Evolutionary conservation across 1,140 invertebrate species (phyloP).

Genomic region (Ephestia elutella): DNA sequence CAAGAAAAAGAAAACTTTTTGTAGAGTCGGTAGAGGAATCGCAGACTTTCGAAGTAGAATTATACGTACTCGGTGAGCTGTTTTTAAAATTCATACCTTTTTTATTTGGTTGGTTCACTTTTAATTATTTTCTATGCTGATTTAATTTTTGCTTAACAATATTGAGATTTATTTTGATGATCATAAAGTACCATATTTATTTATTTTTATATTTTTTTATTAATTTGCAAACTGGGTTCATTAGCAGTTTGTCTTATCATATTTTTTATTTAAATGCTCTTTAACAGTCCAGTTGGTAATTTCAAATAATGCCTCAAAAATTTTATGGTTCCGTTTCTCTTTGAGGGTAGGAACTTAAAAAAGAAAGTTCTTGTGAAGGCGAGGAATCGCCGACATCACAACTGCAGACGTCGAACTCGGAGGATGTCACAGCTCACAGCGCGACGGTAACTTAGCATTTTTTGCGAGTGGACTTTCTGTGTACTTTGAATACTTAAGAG

Average conservation of each 20-base stretch:
- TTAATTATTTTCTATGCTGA: background rate
- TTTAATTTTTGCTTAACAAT: too few relatives aligned
- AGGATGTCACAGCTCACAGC: background rate
- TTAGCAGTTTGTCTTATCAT: too few relatives aligned
- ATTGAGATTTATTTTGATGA: too few relatives aligned
- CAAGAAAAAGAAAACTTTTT: slow-evolving; percentile 1
- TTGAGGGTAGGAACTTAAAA: background rate
- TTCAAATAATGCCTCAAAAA: too few relatives aligned
- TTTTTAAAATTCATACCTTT: too few relatives aligned
- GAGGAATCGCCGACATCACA: background rate
- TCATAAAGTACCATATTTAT: too few relatives aligned
- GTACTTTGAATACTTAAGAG: too few relatives aligned
- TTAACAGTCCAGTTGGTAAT: too few relatives aligned
- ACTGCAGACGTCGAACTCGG: background rate
- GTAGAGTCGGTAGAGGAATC: background rate
- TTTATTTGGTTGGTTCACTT: background rate
- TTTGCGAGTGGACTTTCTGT: background rate
- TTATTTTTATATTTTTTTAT: too few relatives aligned
- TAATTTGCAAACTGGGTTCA: too few relatives aligned
- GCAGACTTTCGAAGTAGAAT: background rate
- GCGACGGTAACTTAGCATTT: background rate
- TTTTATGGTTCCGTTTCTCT: background rate
- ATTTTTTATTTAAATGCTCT: too few relatives aligned
- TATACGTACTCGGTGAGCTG: too few relatives aligned
- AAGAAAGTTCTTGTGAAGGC: background rate